phyloP scores from a whole-genome alignment of 2,113 vertebrate genomes.

The Nycticorax nycticorax region DNA sequence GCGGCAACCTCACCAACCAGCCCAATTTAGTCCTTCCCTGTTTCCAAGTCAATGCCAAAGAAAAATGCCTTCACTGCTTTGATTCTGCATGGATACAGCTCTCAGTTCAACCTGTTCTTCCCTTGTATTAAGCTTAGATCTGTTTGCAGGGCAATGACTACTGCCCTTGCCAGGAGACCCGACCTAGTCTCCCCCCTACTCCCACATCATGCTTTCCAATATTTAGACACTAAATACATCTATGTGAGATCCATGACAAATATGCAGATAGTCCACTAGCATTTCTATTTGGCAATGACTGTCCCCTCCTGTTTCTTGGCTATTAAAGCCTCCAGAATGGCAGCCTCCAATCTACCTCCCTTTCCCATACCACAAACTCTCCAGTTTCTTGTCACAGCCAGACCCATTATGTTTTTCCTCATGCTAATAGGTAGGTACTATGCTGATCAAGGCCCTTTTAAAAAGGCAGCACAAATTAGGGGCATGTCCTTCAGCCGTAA shows the following conservation, averaged over 20 bases:
- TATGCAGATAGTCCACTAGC: neutral
- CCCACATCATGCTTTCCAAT: neutral
- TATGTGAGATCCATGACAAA: neutral
- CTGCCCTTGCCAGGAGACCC: neutral
- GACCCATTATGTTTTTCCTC: neutral
- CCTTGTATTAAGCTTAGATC: neutral
- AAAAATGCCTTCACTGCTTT: neutral
- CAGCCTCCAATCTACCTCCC: neutral
- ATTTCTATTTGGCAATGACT: neutral
- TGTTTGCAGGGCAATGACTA: neutral
- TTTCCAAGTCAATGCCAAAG: neutral
- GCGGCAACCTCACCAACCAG: neutral
- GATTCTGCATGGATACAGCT: neutral
- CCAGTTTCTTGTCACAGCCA: neutral
- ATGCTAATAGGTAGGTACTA: neutral
- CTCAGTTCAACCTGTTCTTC: neutral
- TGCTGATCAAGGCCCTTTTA: neutral
- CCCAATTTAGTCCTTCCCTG: neutral
- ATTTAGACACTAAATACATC: neutral
- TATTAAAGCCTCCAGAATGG: neutral
- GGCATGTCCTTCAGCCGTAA: neutral
- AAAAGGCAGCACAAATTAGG: neutral
- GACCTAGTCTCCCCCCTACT: neutral
- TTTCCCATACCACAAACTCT: neutral
- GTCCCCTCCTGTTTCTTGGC: neutral